Conservation (phyloP, 2,113 vertebrate genomes). For the Notarius quadriscutis region DNA sequence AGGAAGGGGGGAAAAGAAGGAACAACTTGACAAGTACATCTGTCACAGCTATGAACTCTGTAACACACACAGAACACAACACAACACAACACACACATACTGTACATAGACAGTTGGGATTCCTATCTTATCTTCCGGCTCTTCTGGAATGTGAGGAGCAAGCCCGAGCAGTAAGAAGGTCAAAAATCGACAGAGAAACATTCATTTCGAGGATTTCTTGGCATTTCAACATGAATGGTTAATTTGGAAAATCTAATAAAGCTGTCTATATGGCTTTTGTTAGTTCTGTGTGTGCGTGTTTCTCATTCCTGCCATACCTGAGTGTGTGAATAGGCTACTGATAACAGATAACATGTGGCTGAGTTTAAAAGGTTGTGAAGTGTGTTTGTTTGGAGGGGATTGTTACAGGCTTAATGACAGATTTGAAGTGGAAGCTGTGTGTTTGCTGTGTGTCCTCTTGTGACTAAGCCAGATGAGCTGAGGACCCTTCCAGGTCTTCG, state of each 20-base stretch:
- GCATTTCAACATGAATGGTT: neutral
- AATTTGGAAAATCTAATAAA: neutral
- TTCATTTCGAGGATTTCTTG: neutral
- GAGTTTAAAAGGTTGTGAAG: neutral
- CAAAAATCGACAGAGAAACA: slow-evolving; percentile 21
- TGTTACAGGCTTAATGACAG: neutral
- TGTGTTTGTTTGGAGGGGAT: slow-evolving; percentile 27
- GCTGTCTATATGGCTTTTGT: neutral
- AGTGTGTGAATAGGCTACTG: slow-evolving; percentile 49
- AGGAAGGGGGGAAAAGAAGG: neutral
- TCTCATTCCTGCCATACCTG: slow-evolving; percentile 61
- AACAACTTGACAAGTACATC: neutral
- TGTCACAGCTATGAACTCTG: neutral
- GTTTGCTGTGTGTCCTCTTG: neutral
- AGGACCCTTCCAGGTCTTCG: neutral
- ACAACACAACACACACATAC: neutral
- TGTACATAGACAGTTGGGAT: too few species aligned
- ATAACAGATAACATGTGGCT: slow-evolving; percentile 47
- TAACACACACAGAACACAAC: neutral
- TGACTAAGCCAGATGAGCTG: neutral
- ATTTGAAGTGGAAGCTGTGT: neutral
- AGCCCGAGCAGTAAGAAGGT: neutral
- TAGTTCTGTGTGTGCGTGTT: neutral
- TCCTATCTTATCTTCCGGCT: neutral
- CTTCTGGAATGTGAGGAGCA: slow-evolving; percentile 12